These are phyloP conservation scores for Drosophila maculinotata DNA, from an alignment of 2,888 invertebrate species.

Conservation along the genomic window DNA sequence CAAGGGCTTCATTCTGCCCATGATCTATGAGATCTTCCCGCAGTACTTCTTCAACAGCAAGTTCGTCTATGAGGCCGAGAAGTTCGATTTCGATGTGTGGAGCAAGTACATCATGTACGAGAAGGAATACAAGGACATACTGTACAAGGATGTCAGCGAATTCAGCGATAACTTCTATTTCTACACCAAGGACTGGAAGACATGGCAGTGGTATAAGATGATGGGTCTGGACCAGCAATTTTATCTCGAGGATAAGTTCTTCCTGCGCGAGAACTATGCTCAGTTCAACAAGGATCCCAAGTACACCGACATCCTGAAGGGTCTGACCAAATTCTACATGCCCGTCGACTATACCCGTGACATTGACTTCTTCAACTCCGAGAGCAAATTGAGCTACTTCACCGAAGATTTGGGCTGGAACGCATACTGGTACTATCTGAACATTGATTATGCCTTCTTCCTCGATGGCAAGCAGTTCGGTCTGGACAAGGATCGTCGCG, in stretches of 20 bases:
- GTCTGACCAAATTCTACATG: slow-evolving; percentile 80
- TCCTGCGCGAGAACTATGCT: slow-evolving; percentile 72
- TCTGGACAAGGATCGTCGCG: slow-evolving; percentile 87
- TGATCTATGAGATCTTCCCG: slow-evolving; percentile 92
- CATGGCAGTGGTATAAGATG: slow-evolving; percentile 81
- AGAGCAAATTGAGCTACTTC: slow-evolving; percentile 88
- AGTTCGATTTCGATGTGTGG: slow-evolving; percentile 84
- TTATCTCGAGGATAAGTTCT: slow-evolving; percentile 73
- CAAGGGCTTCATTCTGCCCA: slow-evolving; percentile 89
- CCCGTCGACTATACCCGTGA: slow-evolving; percentile 88
- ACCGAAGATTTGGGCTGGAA: slow-evolving; percentile 90
- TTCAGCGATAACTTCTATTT: slow-evolving; percentile 64
- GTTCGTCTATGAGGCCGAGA: slow-evolving; percentile 89
- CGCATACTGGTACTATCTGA: slow-evolving; percentile 88
- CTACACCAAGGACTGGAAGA: slow-evolving; percentile 80
- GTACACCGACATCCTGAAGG: slow-evolving; percentile 61
- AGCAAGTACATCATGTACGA: slow-evolving; percentile 80
- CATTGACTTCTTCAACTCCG: slow-evolving; percentile 86
- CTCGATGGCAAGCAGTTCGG: slow-evolving; percentile 86
- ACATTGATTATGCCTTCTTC: slow-evolving; percentile 88
- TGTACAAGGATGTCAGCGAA: slow-evolving; percentile 75
- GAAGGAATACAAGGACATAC: slow-evolving; percentile 84
- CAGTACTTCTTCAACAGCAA: slow-evolving; percentile 91
- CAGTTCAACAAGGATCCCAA: slow-evolving; percentile 70
- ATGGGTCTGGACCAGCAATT: slow-evolving; percentile 78